Conservation (phyloP, 2,113 vertebrate species). For the Scatophagus argus region DNA sequence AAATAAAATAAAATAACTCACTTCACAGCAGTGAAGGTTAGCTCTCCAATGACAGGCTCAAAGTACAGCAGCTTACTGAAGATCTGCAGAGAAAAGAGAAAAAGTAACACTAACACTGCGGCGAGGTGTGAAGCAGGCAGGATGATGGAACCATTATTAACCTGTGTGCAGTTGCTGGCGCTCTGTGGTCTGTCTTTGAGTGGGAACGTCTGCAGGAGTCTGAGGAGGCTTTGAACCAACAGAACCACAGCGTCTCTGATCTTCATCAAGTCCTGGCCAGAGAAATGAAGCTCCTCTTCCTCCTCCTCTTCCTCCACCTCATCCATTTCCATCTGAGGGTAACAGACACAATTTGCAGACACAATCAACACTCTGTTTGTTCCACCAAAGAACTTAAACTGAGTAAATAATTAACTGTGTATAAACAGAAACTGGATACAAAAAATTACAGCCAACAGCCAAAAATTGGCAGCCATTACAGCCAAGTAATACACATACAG, state of each 20-base stretch:
- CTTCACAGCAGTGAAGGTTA: constrained; percentile 68
- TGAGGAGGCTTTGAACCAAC: constrained; percentile 88
- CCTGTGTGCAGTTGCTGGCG: constrained; percentile 87
- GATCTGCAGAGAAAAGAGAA: constrained; percentile 80
- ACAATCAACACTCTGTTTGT: neutral
- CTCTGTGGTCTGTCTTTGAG: constrained; percentile 88
- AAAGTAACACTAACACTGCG: no score
- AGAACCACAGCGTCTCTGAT: constrained; percentile 85
- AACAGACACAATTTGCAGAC: neutral
- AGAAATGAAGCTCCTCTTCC: constrained; percentile 85
- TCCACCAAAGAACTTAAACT: neutral
- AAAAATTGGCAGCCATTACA: no score
- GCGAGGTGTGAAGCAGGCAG: neutral
- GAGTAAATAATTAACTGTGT: no score
- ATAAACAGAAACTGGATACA: neutral
- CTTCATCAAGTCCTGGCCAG: constrained; percentile 83
- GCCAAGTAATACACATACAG: neutral
- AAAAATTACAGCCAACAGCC: neutral
- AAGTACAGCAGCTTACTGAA: constrained; percentile 88
- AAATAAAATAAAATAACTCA: constrained; percentile 48
- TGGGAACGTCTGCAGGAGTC: constrained; percentile 87
- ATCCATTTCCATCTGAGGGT: constrained; percentile 76
- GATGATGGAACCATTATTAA: constrained; percentile 39
- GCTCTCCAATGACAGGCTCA: constrained; percentile 83
- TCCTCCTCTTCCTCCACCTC: constrained; percentile 77